Evolutionary conservation across 1,140 invertebrate species (phyloP).

Genomic region (Musca domestica): DNA sequence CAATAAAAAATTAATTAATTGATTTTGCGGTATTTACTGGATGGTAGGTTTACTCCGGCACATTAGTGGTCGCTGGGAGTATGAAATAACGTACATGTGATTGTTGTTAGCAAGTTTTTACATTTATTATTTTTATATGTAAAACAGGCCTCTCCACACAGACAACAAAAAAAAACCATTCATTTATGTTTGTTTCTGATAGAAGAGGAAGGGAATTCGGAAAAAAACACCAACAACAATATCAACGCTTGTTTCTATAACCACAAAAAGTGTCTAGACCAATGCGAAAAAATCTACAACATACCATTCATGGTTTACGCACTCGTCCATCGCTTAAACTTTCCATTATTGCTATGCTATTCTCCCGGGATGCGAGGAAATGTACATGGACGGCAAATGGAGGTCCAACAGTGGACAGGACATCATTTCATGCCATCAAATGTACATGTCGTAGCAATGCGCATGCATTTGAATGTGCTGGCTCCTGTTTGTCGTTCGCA

Average conservation of each 20-base stretch:
- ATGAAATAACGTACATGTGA: neutral
- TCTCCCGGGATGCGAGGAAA: neutral
- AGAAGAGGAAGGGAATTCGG: neutral
- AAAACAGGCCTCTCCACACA: slow-evolving; percentile 14
- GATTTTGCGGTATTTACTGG: slow-evolving; percentile 15
- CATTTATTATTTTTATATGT: slow-evolving; percentile 11
- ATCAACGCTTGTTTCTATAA: slow-evolving; percentile 14
- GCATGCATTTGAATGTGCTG: neutral
- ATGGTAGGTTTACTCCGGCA: slow-evolving; percentile 4
- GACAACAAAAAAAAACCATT: neutral
- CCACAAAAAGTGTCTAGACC: slow-evolving; percentile 20
- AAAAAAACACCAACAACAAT: neutral
- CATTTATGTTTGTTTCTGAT: neutral
- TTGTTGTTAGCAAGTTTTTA: neutral
- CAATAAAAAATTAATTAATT: slow-evolving; percentile 20
- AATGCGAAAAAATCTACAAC: slow-evolving; percentile 2
- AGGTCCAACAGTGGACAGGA: neutral
- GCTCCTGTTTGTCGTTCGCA: slow-evolving; percentile 14
- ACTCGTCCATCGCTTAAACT: neutral
- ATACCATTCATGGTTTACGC: neutral
- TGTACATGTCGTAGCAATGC: neutral
- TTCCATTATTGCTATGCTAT: neutral
- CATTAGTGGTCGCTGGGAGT: slow-evolving; percentile 1
- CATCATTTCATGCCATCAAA: slow-evolving; percentile 15
- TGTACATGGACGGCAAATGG: neutral